Base-by-base conservation (phyloP, 2,797 vertebrate species). In the Eospalax fontanierii region DNA sequence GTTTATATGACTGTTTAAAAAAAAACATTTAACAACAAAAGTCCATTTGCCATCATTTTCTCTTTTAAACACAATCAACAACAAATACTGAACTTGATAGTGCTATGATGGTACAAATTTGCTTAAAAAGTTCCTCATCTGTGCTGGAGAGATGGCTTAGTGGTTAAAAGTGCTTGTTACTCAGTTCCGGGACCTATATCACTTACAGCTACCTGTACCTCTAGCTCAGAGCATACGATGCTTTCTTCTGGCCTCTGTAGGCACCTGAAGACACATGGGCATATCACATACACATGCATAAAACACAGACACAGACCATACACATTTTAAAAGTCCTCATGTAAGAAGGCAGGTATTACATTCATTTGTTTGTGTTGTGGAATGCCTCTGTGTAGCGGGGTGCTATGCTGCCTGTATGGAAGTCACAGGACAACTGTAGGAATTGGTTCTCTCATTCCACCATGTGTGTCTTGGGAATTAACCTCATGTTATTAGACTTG, bases 41-140 rank as follows among this genome's bases (percentile, higher is more conserved):
- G 33, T 78, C 43, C 7, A 21, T 78, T 75, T 24, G 40, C 30
- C 50, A 16, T 46, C 26, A 35, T 73, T 74, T 59, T 30, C 9
- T 66, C 11, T 73, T 74, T 46, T 46, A n/a, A 63, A 63, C 15
- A 73, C n/a, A 65, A 6, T 83, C n/a, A n/a, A n/a, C 18, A 94
- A 71, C 10, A 28, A 35, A 22, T 76, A 22, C 26, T 59, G 78
- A 96, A 79, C 73, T 74, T 76, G 38, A 82, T 84, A 59, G 40
- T 57, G 59, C 30, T 81, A 35, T 79, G 40, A 28, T 92, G 78
- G 40, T 63, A 91, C 93, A 71, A 50, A 50, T 88, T 87, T 65
- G 28, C 73, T 90, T 61, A 46, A 74, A 86, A 43, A 38, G 15
- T 38, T 19, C 35, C 19, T 6, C 70, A 9, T 22, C 4, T 38